phyloP scores from a whole-genome alignment of 2,888 invertebrate species.

The Machimus atricapillus region DNA sequence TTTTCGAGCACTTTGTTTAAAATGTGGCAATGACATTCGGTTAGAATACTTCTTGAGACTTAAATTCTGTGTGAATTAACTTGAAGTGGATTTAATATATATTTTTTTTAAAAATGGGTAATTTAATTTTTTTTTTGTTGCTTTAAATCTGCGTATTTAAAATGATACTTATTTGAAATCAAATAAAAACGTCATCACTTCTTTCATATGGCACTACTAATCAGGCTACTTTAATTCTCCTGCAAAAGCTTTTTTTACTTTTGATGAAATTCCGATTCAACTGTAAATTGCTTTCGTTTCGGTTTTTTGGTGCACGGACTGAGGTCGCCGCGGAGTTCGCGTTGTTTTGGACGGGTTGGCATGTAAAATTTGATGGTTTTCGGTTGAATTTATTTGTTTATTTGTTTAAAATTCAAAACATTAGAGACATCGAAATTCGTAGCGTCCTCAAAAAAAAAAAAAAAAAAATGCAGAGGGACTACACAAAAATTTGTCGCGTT shows the following conservation, averaged over 20 bases:
- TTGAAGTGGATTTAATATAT: too few species aligned
- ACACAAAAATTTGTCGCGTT: conserved; percentile 48
- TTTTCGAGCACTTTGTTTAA: neutral
- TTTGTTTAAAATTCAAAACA: neutral
- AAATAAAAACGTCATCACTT: neutral
- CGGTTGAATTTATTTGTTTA: neutral
- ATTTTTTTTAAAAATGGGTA: neutral
- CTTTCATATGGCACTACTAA: neutral
- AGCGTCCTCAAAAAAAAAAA: neutral
- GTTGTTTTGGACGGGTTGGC: neutral
- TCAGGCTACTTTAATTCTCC: neutral
- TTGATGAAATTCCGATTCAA: neutral
- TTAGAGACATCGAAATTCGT: neutral
- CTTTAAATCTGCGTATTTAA: neutral
- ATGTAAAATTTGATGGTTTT: neutral
- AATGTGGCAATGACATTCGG: neutral
- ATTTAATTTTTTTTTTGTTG: neutral
- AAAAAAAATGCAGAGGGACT: conserved; percentile 46
- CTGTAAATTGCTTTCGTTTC: neutral
- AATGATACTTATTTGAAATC: neutral
- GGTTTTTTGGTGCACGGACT: neutral
- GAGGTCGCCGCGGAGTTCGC: neutral
- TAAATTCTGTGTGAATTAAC: neutral
- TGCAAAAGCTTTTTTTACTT: neutral
- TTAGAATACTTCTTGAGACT: neutral